Evolutionary conservation across 1,140 invertebrate genomes (phyloP), one percentile per base, ranked within the genome.

Genomic region (Lepidotrigona ventralis): DNA sequence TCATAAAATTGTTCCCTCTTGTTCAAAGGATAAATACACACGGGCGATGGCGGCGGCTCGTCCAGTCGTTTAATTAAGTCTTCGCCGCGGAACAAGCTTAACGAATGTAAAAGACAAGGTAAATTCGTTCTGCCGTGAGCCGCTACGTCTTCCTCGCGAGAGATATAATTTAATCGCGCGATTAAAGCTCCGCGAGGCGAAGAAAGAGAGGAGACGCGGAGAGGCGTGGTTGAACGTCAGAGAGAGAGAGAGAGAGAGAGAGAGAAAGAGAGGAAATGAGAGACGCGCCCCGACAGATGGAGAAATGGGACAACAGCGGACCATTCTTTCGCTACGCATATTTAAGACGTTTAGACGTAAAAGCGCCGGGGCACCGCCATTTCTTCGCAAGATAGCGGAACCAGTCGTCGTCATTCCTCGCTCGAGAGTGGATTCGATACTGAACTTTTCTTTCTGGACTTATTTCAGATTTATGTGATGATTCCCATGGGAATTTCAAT

Each of bases 151-250:
- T 76, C 63, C 51, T 51, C 66, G 63, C 77, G 66, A 76, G 66
- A 76, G 71, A 84, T 33, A 78, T 63, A 78, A 85, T 85, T 88
- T 87, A 79, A 68, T 84, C 70, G 86, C 64, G 66, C 74, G 71
- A 87, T 87, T 87, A 87, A 85, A 81, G 53, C 46, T 54, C 33
- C 64, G 76, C 26, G 54, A 8, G 39, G 39, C 39, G 14, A 66
- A n/a, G 56, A 46, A 17, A 73, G 46, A 26, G 71, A 54, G 46
- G 14, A 51, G 70, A 23, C n/a, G 17, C n/a, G n/a, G 0, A 9
- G 2, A 72, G 46, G 33, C 26, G 63, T 64, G 23, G 46, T 17
- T 58, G 72, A 86, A 83, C 23, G 21, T 12, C 26, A 64, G 53
- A 9, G 6, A 46, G 33, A 33, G 0, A 46, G 29, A n/a, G 15